Evolutionary conservation across 2,797 vertebrate genomes (phyloP).

Genomic region (Eidolon dupreanum): DNA sequence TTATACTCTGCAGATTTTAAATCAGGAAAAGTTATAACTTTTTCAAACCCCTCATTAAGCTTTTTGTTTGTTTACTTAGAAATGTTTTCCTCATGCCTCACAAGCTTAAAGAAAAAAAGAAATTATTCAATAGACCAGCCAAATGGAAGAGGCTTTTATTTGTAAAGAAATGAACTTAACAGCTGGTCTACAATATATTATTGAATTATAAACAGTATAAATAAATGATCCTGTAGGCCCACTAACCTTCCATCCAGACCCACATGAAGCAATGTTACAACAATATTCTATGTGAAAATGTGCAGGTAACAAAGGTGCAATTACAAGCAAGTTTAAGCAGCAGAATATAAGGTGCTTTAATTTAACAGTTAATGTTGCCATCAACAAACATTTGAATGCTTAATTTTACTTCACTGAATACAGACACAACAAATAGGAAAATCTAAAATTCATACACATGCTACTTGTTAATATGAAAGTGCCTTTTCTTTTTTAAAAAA

Average conservation of each 20-base stretch:
- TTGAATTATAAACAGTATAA: constrained; percentile 84
- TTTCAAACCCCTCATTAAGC: neutral
- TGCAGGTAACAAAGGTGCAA: constrained; percentile 88
- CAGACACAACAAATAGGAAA: constrained; percentile 82
- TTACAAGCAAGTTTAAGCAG: constrained; percentile 89
- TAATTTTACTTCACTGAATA: constrained; percentile 83
- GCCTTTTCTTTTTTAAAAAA: constrained; percentile 83
- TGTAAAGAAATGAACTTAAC: constrained; percentile 87
- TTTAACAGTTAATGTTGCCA: constrained; percentile 83
- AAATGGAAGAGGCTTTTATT: constrained; percentile 88
- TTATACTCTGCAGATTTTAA: constrained; percentile 34
- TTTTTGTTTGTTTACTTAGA: neutral
- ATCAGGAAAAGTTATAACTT: constrained; percentile 15
- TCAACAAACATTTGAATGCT: constrained; percentile 82
- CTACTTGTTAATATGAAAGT: constrained; percentile 85
- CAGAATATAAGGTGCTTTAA: constrained; percentile 89
- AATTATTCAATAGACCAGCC: constrained; percentile 71
- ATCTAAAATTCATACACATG: constrained; percentile 85
- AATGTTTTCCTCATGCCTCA: neutral
- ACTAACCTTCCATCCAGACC: constrained; percentile 81
- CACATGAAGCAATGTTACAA: constrained; percentile 82
- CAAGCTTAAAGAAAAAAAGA: constrained; percentile 63
- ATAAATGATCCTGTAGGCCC: constrained; percentile 83
- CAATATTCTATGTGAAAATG: constrained; percentile 84
- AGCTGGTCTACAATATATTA: constrained; percentile 84